These are phyloP conservation scores for Hyppa rectilinea DNA, from an alignment of 2,888 invertebrate species.

Conservation along the genomic window DNA sequence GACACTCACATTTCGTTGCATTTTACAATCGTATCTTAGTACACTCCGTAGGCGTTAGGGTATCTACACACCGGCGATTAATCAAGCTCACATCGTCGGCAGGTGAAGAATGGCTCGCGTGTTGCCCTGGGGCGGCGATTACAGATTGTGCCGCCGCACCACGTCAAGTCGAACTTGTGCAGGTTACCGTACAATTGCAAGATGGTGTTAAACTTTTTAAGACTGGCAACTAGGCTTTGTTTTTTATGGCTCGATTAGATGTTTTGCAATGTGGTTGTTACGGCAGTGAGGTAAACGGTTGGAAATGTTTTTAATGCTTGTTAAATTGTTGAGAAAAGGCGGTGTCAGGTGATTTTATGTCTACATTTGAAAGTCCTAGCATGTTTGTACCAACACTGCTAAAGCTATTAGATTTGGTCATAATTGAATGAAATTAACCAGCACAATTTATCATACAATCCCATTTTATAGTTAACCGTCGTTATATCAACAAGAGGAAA, in stretches of 20 bases:
- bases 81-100: slow-evolving; percentile 71
- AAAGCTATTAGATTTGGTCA: not conserved
- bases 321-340: not conserved
- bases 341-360: too few species aligned
- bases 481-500: not conserved
- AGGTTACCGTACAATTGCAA: slow-evolving; percentile 56
- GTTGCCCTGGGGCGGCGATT: slow-evolving; percentile 72
- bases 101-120: slow-evolving; percentile 72
- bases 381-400: not conserved
- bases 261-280: not conserved
- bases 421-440: not conserved
- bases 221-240: slow-evolving; percentile 12
- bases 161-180: slow-evolving; percentile 52
- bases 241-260: slow-evolving; percentile 3
- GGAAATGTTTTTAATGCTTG: slow-evolving; percentile 19
- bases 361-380: too few species aligned
- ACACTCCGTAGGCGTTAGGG: slow-evolving; percentile 66
- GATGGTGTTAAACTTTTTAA: slow-evolving; percentile 52
- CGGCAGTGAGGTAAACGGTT: slow-evolving; percentile 4
- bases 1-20: slow-evolving; percentile 55
- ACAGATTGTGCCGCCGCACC: slow-evolving; percentile 72
- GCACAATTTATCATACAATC: not conserved
- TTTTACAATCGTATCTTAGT: slow-evolving; percentile 58
- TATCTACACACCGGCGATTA: slow-evolving; percentile 70
- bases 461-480: not conserved